phyloP scores from a whole-genome alignment of 2,888 invertebrate genomes.

The Pachliopta kotzebuea region DNA sequence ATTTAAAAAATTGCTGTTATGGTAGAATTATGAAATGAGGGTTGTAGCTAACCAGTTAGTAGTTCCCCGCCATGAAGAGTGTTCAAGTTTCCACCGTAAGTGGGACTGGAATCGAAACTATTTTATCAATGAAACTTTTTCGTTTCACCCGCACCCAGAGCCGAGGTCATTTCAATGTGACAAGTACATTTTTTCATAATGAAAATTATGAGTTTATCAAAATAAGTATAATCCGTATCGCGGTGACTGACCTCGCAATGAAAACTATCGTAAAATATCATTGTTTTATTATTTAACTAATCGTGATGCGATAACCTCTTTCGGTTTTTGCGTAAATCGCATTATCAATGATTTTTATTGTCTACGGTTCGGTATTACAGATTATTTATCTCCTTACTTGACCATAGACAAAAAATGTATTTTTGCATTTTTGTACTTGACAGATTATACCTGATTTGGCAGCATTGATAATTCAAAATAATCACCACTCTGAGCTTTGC shows the following conservation, averaged over 20 bases:
- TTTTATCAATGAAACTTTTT: too few relatives aligned
- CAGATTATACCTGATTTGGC: too few relatives aligned
- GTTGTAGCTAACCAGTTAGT: too few relatives aligned
- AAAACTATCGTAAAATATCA: conserved; percentile 25
- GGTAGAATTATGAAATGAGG: too few relatives aligned
- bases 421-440: too few relatives aligned
- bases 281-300: conserved; percentile 21
- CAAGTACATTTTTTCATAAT: not conserved
- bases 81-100: too few relatives aligned
- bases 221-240: conserved; percentile 12
- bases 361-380: not conserved
- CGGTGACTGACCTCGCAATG: conserved; percentile 27
- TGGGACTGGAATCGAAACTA: too few relatives aligned
- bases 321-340: conserved; percentile 24
- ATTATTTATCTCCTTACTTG: not conserved
- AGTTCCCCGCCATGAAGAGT: too few relatives aligned
- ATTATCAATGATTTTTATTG: not conserved
- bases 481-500: too few relatives aligned
- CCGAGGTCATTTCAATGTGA: not conserved
- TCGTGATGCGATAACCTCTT: conserved; percentile 24
- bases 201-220: conserved; percentile 5
- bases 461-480: too few relatives aligned
- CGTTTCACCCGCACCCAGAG: not conserved
- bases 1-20: too few relatives aligned
- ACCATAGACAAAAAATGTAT: not conserved